A percentile compares a stretch with the other conserved stretches of the same genome.
Conservation (phyloP, 92 coral and sea anemone species). For the Parazoanthus swiftii region DNA sequence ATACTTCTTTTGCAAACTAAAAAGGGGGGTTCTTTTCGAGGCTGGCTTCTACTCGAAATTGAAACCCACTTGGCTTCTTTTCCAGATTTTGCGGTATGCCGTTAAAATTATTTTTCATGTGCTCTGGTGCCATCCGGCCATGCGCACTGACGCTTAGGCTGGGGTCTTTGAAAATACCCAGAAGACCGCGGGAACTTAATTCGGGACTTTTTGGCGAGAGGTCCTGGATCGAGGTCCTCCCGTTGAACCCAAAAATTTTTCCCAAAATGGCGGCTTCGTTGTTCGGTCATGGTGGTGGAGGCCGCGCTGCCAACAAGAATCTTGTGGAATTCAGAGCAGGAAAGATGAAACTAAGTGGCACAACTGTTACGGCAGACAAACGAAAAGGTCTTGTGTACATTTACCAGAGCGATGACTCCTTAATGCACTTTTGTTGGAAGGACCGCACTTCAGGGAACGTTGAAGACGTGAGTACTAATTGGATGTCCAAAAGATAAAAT, state of each 20-base stretch:
- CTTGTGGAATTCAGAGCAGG: slow-evolving; percentile 98
- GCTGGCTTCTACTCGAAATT: too few relatives aligned
- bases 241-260: too few relatives aligned
- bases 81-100: too few relatives aligned
- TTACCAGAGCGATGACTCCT: slow-evolving; percentile 93
- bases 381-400: slow-evolving; percentile 93
- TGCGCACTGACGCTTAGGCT: too few relatives aligned
- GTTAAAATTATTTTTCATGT: too few relatives aligned
- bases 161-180: too few relatives aligned
- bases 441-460: slow-evolving; percentile 87
- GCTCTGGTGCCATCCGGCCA: too few relatives aligned
- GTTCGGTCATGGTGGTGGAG: slow-evolving; percentile 75
- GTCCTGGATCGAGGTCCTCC: slow-evolving; percentile 6
- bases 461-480: slow-evolving; percentile 92
- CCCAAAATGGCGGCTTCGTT: slow-evolving; percentile 86
- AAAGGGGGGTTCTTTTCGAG: too few relatives aligned
- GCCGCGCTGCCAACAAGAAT: slow-evolving; percentile 84
- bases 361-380: slow-evolving; percentile 99
- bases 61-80: too few relatives aligned
- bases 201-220: not conserved
- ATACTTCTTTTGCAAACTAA: too few relatives aligned
- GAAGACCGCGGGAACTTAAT: too few relatives aligned
- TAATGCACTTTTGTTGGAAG: slow-evolving; percentile 99
- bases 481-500: not conserved
- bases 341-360: slow-evolving; percentile 86